Conservation (phyloP, 1,140 invertebrate species). For the Drosophila serrata region DNA sequence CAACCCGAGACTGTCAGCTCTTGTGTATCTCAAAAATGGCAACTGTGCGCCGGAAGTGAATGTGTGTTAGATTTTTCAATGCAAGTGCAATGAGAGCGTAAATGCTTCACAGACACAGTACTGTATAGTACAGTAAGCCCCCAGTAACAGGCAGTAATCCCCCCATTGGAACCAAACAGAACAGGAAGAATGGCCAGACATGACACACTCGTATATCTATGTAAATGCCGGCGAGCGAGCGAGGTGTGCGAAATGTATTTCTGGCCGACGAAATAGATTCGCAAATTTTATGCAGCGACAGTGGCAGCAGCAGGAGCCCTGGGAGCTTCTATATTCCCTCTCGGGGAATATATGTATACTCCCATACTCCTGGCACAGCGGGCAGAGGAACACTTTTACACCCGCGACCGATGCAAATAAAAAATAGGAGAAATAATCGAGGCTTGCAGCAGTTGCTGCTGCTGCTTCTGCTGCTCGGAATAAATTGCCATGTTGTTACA, state of each 20-base stretch:
- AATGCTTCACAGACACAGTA: conserved; percentile 29
- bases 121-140: conserved; percentile 15
- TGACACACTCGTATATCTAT: conserved; percentile 55
- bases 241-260: conserved; percentile 54
- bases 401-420: conserved; percentile 22
- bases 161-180: conserved; percentile 2
- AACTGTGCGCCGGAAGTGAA: conserved; percentile 42
- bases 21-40: conserved; percentile 49
- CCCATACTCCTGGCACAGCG: conserved; percentile 13
- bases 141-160: conserved; percentile 21
- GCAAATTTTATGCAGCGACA: conserved; percentile 65
- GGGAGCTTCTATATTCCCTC: conserved; percentile 33
- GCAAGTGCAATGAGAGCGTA: conserved; percentile 67
- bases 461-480: conserved; percentile 59
- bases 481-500: conserved; percentile 82
- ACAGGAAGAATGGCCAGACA: conserved; percentile 43
- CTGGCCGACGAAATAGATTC: conserved; percentile 52
- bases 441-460: conserved; percentile 36
- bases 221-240: conserved; percentile 36
- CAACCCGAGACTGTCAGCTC: conserved; percentile 25
- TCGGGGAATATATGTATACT: conserved; percentile 23
- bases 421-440: conserved; percentile 76
- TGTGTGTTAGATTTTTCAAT: conserved; percentile 58
- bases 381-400: conserved; percentile 49
- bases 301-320: conserved; percentile 19